phyloP scores from a whole-genome alignment of 2,797 vertebrate genomes.

The Coccyzus lansbergi region DNA sequence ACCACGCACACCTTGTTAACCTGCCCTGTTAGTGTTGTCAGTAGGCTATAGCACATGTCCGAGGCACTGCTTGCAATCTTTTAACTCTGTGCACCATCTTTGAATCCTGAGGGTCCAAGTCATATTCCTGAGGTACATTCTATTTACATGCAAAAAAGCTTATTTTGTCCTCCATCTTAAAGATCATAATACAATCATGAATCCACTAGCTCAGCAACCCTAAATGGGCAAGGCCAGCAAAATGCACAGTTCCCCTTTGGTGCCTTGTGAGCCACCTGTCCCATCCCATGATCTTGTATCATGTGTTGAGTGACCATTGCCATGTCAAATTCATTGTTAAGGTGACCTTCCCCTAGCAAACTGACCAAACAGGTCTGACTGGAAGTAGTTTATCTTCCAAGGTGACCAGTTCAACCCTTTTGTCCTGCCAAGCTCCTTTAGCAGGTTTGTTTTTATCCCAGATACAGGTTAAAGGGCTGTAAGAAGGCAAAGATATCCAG shows the following conservation, averaged over 20 bases:
- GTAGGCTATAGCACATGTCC: rapidly evolving
- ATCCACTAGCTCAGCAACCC: not conserved
- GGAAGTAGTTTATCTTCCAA: not conserved
- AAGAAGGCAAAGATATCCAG: not conserved
- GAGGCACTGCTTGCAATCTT: not conserved
- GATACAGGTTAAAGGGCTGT: not conserved
- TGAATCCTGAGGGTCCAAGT: not conserved
- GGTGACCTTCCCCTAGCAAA: conserved; percentile 7
- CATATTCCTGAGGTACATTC: not conserved
- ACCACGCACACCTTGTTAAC: not conserved
- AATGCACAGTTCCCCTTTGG: not conserved
- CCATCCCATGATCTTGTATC: not conserved
- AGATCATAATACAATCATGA: not conserved
- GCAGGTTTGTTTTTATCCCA: not conserved
- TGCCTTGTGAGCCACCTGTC: not conserved
- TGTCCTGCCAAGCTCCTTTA: not conserved
- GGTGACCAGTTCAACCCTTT: not conserved
- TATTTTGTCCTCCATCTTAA: not conserved
- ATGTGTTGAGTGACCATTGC: not conserved
- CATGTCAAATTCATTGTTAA: conserved; percentile 16
- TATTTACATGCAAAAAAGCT: not conserved
- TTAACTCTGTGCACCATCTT: not conserved
- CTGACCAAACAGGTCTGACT: not conserved
- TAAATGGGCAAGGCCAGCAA: not conserved
- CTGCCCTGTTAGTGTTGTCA: not conserved